phyloP scores from a whole-genome alignment of 1,140 invertebrate species.

The Zaprionus africanus region DNA sequence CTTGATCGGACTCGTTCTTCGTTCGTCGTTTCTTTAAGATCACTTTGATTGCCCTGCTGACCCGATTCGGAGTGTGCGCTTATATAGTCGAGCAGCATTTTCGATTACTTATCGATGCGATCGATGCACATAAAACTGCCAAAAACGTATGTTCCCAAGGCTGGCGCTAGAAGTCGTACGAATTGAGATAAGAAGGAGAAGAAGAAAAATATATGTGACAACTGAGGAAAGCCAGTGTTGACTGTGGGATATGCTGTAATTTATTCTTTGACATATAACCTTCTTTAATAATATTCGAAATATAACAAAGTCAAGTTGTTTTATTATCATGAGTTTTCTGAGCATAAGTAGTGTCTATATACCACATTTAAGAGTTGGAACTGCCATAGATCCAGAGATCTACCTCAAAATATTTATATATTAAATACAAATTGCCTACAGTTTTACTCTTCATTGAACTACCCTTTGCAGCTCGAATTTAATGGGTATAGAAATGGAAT shows the following conservation, averaged over 20 bases:
- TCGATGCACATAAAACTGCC: conserved; percentile 42
- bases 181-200: conserved; percentile 15
- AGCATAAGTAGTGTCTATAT: background rate
- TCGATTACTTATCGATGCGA: conserved; percentile 29
- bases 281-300: too few species aligned
- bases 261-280: too few species aligned
- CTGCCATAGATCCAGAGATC: background rate
- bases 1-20: background rate
- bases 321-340: background rate
- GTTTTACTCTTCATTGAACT: background rate
- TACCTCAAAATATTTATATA: background rate
- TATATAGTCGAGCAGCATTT: conserved; percentile 29
- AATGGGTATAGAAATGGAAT: background rate
- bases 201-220: background rate
- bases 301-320: too few species aligned
- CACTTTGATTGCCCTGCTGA: conserved; percentile 34
- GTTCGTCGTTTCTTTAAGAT: background rate
- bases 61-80: conserved; percentile 3
- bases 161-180: conserved; percentile 33
- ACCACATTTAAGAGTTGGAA: background rate
- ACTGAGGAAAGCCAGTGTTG: background rate
- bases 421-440: too few species aligned
- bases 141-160: conserved; percentile 12
- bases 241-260: background rate
- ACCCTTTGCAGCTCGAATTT: background rate